These are phyloP conservation scores for Cetonia aurata DNA, from an alignment of 2,888 invertebrate genomes.

Conservation along the genomic window DNA sequence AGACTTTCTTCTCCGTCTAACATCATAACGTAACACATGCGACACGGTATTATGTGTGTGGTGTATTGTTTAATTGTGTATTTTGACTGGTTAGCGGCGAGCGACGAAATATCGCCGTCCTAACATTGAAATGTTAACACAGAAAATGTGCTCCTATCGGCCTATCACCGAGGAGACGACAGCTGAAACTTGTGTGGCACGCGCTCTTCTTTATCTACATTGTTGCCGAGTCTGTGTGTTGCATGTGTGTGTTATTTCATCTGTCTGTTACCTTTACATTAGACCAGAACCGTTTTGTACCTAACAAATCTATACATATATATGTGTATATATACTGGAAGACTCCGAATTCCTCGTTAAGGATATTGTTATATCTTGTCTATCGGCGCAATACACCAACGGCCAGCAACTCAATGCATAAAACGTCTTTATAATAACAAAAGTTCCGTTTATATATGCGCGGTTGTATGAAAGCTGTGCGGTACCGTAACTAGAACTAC, in stretches of 20 bases:
- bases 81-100: conserved; percentile 32
- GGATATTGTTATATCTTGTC: not conserved
- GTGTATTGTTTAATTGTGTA: conserved; percentile 38
- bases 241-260: conserved; percentile 29
- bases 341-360: not conserved
- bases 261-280: conserved; percentile 34
- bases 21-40: conserved; percentile 18
- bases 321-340: not conserved
- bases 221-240: conserved; percentile 20
- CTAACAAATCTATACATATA: not conserved
- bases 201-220: conserved; percentile 42
- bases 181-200: conserved; percentile 41
- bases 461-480: conserved; percentile 3
- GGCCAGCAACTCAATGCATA: conserved; percentile 30
- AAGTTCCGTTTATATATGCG: not conserved
- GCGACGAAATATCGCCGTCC: conserved; percentile 25
- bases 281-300: conserved; percentile 34
- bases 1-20: conserved; percentile 22
- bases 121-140: conserved; percentile 15
- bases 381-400: not conserved
- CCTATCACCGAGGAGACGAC: conserved; percentile 19
- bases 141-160: conserved; percentile 29
- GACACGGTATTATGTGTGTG: conserved; percentile 21
- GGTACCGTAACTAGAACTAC: conserved; percentile 26
- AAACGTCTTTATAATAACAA: conserved; percentile 30